phyloP scores from a whole-genome alignment of 2,113 vertebrate genomes.

The Octodon degus region DNA sequence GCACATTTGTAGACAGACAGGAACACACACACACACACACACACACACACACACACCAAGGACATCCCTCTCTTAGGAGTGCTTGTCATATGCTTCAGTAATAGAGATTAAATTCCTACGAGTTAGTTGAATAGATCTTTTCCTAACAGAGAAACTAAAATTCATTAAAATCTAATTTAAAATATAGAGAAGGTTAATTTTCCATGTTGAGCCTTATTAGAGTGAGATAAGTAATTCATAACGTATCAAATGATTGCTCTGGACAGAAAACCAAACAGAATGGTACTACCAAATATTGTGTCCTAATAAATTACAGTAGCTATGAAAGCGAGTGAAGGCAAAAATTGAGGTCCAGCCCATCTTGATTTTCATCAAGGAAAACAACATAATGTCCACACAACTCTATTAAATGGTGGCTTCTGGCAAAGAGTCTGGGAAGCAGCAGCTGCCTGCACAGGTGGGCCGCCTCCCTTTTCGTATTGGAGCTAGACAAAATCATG shows the following conservation, averaged over 20 bases:
- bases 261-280: constrained; percentile 83
- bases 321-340: constrained; percentile 70
- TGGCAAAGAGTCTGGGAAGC: constrained; percentile 67
- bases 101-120: constrained; percentile 86
- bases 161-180: constrained; percentile 89
- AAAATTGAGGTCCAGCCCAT: constrained; percentile 73
- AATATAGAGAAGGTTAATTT: constrained; percentile 88
- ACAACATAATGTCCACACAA: constrained; percentile 55
- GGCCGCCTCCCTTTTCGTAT: constrained; percentile 59
- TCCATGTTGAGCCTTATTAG: constrained; percentile 87
- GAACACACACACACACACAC: constrained; percentile 60
- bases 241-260: constrained; percentile 84
- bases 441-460: constrained; percentile 72
- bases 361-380: constrained; percentile 71
- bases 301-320: constrained; percentile 68
- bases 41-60: constrained; percentile 78
- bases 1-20: constrained; percentile 65
- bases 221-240: constrained; percentile 88
- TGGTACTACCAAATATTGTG: constrained; percentile 75
- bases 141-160: constrained; percentile 86
- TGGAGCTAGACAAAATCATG: constrained; percentile 57
- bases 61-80: constrained; percentile 80
- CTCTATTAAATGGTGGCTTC: constrained; percentile 66
- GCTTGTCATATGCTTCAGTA: constrained; percentile 85
- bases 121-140: constrained; percentile 84